phyloP scores from a whole-genome alignment of 2,113 vertebrate genomes.

The Indicator indicator region DNA sequence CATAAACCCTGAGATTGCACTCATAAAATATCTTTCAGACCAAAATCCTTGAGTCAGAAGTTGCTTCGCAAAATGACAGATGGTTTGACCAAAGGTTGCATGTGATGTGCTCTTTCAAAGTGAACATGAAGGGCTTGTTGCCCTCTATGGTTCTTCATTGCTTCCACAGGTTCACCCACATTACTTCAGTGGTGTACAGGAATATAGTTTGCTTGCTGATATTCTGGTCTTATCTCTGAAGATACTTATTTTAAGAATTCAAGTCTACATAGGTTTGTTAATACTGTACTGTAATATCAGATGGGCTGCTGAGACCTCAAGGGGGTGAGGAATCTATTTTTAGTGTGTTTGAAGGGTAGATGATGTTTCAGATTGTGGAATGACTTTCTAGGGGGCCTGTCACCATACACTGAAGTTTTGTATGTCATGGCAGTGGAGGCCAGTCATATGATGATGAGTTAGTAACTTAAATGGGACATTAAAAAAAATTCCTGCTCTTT shows the following conservation, averaged over 20 bases:
- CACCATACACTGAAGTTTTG: slow-evolving; percentile 59
- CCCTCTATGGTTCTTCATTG: neutral
- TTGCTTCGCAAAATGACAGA: slow-evolving; percentile 20
- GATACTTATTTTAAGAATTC: slow-evolving; percentile 74
- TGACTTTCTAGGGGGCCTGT: slow-evolving; percentile 70
- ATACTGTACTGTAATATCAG: slow-evolving; percentile 75
- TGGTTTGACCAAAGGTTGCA: slow-evolving; percentile 44
- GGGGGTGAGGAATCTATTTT: slow-evolving; percentile 74
- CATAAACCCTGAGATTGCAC: neutral
- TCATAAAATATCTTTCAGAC: neutral
- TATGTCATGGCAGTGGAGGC: slow-evolving; percentile 56
- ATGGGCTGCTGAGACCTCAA: slow-evolving; percentile 74
- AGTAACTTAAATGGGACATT: slow-evolving; percentile 55
- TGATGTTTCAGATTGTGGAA: slow-evolving; percentile 77
- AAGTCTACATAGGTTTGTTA: slow-evolving; percentile 71
- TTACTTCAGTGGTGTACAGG: neutral
- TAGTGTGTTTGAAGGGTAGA: slow-evolving; percentile 74
- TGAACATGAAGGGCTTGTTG: neutral
- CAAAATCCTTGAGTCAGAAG: neutral
- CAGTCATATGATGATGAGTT: slow-evolving; percentile 65
- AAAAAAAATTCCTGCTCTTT: slow-evolving; percentile 20
- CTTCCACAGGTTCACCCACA: neutral
- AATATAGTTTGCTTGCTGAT: slow-evolving; percentile 33
- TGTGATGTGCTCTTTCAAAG: neutral
- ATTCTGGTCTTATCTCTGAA: slow-evolving; percentile 64